These are phyloP conservation scores for Drosophila tristis DNA, from an alignment of 1,140 invertebrate genomes.

Conservation along the genomic window DNA sequence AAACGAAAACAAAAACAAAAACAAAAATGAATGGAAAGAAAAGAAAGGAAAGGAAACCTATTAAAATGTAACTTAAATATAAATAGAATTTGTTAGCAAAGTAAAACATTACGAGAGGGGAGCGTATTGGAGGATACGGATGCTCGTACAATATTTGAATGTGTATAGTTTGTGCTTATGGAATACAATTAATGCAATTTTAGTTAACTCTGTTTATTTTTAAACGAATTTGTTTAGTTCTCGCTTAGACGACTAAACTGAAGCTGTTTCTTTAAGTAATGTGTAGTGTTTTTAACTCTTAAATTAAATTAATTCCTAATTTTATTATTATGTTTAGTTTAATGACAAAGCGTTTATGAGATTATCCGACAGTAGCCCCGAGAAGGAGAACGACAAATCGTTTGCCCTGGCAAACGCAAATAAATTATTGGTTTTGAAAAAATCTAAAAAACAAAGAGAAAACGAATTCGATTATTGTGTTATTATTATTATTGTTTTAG, in stretches of 20 bases:
- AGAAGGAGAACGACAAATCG: slow-evolving; percentile 39
- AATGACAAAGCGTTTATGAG: slow-evolving; percentile 79
- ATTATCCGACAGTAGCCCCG: slow-evolving; percentile 61
- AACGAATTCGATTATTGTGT: slow-evolving; percentile 68
- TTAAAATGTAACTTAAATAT: slow-evolving; percentile 79
- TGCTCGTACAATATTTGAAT: slow-evolving; percentile 52
- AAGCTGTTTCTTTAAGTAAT: slow-evolving; percentile 83
- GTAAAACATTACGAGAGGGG: slow-evolving; percentile 63
- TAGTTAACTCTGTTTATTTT: slow-evolving; percentile 82
- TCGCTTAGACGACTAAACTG: slow-evolving; percentile 59
- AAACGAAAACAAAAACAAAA: slow-evolving; percentile 35
- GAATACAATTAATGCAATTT: slow-evolving; percentile 76
- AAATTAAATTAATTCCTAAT: slow-evolving; percentile 78
- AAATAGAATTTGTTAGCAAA: slow-evolving; percentile 82
- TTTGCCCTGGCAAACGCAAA: slow-evolving; percentile 63
- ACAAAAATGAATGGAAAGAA: slow-evolving; percentile 8
- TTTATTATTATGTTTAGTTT: slow-evolving; percentile 81
- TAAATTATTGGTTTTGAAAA: slow-evolving; percentile 82
- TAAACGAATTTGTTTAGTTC: slow-evolving; percentile 75
- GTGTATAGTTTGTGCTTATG: slow-evolving; percentile 77
- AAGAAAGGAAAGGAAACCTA: slow-evolving; percentile 55
- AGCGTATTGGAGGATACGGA: slow-evolving; percentile 27
- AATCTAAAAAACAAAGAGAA: slow-evolving; percentile 66
- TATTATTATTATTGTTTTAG: slow-evolving; percentile 65
- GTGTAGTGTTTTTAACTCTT: slow-evolving; percentile 72